Percentiles rank a stretch among this genome's conserved stretches.
Evolutionary conservation across 2,113 vertebrate genomes (phyloP).

Genomic region (Myxocyprinus asiaticus): DNA sequence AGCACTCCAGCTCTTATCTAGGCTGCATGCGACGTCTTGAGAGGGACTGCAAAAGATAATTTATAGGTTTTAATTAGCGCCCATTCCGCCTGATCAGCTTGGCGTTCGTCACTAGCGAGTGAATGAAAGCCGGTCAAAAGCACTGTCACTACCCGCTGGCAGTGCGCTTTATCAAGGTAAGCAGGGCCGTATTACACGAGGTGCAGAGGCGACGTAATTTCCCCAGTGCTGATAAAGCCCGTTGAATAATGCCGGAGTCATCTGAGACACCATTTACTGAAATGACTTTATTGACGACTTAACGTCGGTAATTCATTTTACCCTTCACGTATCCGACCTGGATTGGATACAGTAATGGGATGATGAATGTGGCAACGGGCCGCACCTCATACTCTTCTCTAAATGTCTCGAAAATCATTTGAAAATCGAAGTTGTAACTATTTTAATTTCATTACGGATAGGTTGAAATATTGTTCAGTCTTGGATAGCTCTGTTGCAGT

Average conservation of each 20-base stretch:
- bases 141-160: constrained; percentile 94
- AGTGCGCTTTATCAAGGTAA: constrained; percentile 97
- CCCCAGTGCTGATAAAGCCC: constrained; percentile 97
- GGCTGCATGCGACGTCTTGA: constrained; percentile 90
- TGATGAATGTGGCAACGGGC: constrained; percentile 94
- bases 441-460: constrained; percentile 58
- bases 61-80: constrained; percentile 99
- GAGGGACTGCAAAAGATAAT: constrained; percentile 92
- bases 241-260: constrained; percentile 95
- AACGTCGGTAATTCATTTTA: constrained; percentile 98
- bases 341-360: constrained; percentile 97
- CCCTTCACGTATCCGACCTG: constrained; percentile 91
- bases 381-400: constrained; percentile 76
- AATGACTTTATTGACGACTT: constrained; percentile 99
- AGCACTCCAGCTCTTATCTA: constrained; percentile 95
- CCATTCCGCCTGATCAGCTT: constrained; percentile 96
- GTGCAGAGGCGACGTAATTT: constrained; percentile 90
- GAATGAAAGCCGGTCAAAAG: constrained; percentile 93
- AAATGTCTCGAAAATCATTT: constrained; percentile 76
- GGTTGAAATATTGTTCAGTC: constrained; percentile 51
- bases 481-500: constrained; percentile 31
- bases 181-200: constrained; percentile 87
- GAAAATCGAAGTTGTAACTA: constrained; percentile 71
- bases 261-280: constrained; percentile 96
- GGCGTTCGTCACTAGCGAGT: constrained; percentile 91